Evolutionary conservation across 2,797 vertebrate species (phyloP), one percentile per base, ranked within the genome.

Genomic region (Centropyge bicolor): DNA sequence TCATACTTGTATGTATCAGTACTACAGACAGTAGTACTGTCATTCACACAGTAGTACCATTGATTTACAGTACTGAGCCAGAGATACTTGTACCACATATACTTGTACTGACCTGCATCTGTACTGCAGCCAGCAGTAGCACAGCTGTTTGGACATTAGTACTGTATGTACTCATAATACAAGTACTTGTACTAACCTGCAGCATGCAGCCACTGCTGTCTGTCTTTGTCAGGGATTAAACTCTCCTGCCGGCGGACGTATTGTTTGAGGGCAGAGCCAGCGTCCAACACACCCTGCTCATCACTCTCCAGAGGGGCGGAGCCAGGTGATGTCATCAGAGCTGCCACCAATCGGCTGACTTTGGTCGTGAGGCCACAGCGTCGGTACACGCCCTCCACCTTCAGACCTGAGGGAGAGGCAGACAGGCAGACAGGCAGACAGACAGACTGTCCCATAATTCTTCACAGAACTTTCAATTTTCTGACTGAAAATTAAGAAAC

Each of bases 321-420:
- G 43, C 35, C 64, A 0, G 95, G 93, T 27, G 89, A 90, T 9
- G 38, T 87, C 48, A 41, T 71, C 71, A 96, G 88, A 8, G 70
- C 80, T 35, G 92, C 91, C 46, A 95, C 93, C 76, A 96, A 75
- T 60, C 63, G 78, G 12, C 8, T 76, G 13, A 95, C 88, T 77
- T 94, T 95, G 38, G 73, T 1, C n/a, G 76, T 84, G 0, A 92
- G 62, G 5, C 95, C 95, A 56, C 95, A 95, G 54, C 95, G 94
- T 0, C 95, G 91, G 77, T 96, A 96, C 52, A 96, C 63, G 0
- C 95, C 95, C 10, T 96, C 95, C 65, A 96, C 90, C 57, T 91
- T 94, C 43, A 96, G 85, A 67, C 95, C 95, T 96, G 78, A 66
- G 17, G 38, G 31, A 68, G 27, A 69, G n/a, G 51, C 12, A 38